Conservation (phyloP, 2,888 invertebrate genomes). For the Mamestra brassicae region DNA sequence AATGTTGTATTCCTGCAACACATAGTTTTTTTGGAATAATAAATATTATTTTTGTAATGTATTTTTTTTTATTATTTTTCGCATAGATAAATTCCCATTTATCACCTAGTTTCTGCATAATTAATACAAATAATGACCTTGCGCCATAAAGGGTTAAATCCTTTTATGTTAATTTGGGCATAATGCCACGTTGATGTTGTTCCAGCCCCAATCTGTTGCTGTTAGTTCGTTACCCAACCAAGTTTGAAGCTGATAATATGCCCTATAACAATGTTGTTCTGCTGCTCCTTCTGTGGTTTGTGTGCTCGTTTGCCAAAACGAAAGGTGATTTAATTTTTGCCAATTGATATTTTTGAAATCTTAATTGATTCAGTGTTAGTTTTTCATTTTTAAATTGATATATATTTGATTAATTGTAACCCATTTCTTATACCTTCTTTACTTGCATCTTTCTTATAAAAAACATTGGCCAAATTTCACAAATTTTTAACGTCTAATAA, state of each 20-base stretch:
- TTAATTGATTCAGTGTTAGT: slow-evolving; percentile 12
- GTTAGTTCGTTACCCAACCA: slow-evolving; percentile 53
- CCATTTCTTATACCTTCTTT: slow-evolving; percentile 5
- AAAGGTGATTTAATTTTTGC: slow-evolving; percentile 56
- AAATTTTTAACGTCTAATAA: too few relatives aligned
- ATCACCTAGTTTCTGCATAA: too few relatives aligned
- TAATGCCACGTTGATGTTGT: not conserved
- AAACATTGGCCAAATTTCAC: too few relatives aligned
- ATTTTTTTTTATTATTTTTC: too few relatives aligned
- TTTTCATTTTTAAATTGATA: slow-evolving; percentile 27
- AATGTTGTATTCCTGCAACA: too few relatives aligned
- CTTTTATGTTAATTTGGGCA: not conserved
- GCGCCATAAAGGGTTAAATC: not conserved
- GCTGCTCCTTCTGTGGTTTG: slow-evolving; percentile 58
- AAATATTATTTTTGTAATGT: too few relatives aligned
- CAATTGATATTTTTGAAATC: slow-evolving; percentile 56
- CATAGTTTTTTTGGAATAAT: too few relatives aligned
- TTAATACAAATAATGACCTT: too few relatives aligned
- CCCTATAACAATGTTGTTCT: slow-evolving; percentile 58
- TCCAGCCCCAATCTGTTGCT: slow-evolving; percentile 57
- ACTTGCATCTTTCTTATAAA: slow-evolving; percentile 1
- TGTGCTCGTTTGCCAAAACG: slow-evolving; percentile 40
- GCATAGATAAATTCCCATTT: too few relatives aligned
- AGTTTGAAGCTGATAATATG: slow-evolving; percentile 53
- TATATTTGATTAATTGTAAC: slow-evolving; percentile 14